Base-by-base conservation (phyloP, 2,113 vertebrate species). In the Drymodes brunneopygia region DNA sequence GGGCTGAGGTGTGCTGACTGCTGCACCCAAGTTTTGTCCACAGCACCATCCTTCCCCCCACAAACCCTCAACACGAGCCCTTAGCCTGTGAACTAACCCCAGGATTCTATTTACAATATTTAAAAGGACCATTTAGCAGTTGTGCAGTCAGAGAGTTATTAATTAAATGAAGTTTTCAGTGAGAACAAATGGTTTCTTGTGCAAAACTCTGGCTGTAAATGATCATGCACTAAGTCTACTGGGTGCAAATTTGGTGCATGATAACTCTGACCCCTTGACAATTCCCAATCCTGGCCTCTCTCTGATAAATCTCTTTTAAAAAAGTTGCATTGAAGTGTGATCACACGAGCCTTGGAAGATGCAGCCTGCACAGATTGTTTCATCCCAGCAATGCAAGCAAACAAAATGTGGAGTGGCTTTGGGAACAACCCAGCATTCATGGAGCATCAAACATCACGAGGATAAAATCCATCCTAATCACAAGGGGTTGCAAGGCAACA, bases 391-490 rank as follows among this genome's bases (percentile, higher is more conserved):
- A 79, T 19, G 81, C 90, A 90, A 96, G 67, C 91, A 85, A 95
- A 93, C 51, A 85, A 91, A 95, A 90, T 0, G 3, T 67, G 87
- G 69, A 95, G 74, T 60, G 87, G 90, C 95, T 93, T 92, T 66
- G 70, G 88, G 91, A 94, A 95, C 65, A 95, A 62, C 66, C 87
- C 97, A 96, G 80, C 42, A 54, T 84, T 64, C 75, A 28, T 15
- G 71, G 87, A 64, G 71, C 92, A 92, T 84, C 69, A 53, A 97
- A 92, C 73, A 72, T n/a, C 93, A 91, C 48, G 42, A 77, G 16
- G 42, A 73, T 83, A 20, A 74, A 96, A 94, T 80, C 94, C 84
- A 94, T 95, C 92, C 94, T 87, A 90, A 92, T 78, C 86, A 94
- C 83, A 67, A 93, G 80, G 83, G 92, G 57, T 80, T 86, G 89